Evolutionary conservation across 2,113 vertebrate genomes (phyloP).

Genomic region (Mellivora capensis): DNA sequence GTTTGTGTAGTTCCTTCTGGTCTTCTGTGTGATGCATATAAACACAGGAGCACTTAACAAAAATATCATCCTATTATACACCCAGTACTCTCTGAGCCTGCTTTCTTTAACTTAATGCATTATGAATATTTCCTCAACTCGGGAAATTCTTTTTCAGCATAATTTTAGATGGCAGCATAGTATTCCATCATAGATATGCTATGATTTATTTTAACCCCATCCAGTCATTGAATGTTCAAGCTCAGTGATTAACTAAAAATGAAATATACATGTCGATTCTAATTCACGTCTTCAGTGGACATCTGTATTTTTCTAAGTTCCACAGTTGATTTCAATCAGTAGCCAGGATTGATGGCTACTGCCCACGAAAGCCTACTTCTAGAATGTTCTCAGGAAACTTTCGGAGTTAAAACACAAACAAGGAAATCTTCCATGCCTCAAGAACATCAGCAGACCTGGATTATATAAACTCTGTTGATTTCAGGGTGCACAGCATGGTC

Average conservation of each 20-base stretch:
- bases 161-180: neutral
- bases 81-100: neutral
- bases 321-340: neutral
- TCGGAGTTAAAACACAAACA: neutral
- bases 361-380: neutral
- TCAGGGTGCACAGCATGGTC: neutral
- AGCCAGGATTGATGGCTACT: neutral
- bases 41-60: neutral
- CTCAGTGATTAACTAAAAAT: neutral
- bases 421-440: neutral
- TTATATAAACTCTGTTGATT: neutral
- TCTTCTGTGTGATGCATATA: neutral
- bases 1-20: neutral
- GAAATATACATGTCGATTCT: neutral
- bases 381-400: conserved; percentile 43
- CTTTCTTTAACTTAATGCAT: neutral
- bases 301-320: neutral
- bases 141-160: neutral
- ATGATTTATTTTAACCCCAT: neutral
- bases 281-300: neutral
- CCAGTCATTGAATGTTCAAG: neutral
- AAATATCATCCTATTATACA: neutral
- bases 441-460: neutral
- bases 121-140: conserved; percentile 2
- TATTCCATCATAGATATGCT: neutral